Evolutionary conservation across 2,888 invertebrate species (phyloP).

Genomic region (Caenorhabditis drosophilae): DNA sequence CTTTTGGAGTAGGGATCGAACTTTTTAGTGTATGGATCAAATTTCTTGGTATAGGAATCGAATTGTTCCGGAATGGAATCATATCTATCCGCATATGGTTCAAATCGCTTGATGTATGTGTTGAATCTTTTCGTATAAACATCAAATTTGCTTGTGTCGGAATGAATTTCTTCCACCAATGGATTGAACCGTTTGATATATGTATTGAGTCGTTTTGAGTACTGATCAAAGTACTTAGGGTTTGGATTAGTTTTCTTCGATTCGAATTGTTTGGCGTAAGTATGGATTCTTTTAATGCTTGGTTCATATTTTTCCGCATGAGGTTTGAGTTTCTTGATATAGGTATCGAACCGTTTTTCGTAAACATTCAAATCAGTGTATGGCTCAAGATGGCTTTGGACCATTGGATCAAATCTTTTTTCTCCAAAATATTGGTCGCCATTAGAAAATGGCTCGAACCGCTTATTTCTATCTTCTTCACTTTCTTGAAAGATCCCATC

Average conservation of each 20-base stretch:
- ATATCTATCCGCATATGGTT: slow-evolving; percentile 17
- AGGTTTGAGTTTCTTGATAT: slow-evolving; percentile 31
- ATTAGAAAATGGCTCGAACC: slow-evolving; percentile 7
- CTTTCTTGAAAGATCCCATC: no score
- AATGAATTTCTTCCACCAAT: no score
- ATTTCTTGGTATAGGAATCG: slow-evolving; percentile 29
- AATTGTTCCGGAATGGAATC: slow-evolving; percentile 29
- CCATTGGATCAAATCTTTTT: slow-evolving; percentile 8
- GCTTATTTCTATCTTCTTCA: background rate
- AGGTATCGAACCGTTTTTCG: slow-evolving; percentile 25
- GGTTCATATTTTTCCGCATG: slow-evolving; percentile 25
- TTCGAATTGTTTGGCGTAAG: slow-evolving; percentile 27
- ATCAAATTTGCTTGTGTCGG: no score
- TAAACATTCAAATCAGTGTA: background rate
- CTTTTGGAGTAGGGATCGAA: slow-evolving; percentile 34
- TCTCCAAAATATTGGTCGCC: slow-evolving; percentile 1
- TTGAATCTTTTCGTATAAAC: no score
- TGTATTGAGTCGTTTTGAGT: slow-evolving; percentile 5
- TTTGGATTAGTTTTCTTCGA: slow-evolving; percentile 12
- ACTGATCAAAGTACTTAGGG: background rate
- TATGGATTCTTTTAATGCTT: slow-evolving; percentile 17
- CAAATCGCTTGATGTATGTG: slow-evolving; percentile 30
- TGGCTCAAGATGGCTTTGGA: background rate
- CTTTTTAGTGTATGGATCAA: slow-evolving; percentile 18
- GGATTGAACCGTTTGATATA: slow-evolving; percentile 12